Base-by-base conservation (phyloP, 92 coral and sea anemone genomes). In the Zoanthus solanderi region DNA sequence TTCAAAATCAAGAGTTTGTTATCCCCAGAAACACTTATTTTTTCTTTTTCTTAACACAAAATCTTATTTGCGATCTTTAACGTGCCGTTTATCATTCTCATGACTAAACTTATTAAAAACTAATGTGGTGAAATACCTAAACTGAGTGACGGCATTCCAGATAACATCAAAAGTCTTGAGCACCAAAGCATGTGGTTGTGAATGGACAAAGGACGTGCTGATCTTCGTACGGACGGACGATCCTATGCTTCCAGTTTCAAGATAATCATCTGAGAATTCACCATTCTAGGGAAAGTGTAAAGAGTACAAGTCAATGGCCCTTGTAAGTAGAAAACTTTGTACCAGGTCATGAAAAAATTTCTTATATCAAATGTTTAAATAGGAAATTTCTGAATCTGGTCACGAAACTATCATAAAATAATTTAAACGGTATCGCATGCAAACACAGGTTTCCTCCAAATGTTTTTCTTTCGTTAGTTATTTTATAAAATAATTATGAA, bases 71-170 rank as follows among this genome's bases (percentile, higher is more conserved):
- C 52, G 52, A 47, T 11, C 29, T 31, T 4, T 18, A 2, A 17
- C 56, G 11, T n/a, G 56, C 52, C 34, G 32, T 4, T 2, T 5
- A 46, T 28, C 9, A 81, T 52, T 17, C 57, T 47, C 4, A 47
- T 23, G 8, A 50, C n/a, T 15, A 7, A 42, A 75, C 53, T 10
- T 37, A 23, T 23, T 23, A 23, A 23, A 23, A 23, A 23, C 23
- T 23, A 23, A 23, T 23, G 23, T 23, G 23, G 23, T 23, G 23
- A 23, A 23, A 23, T 23, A 96, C 99, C 99, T 97, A 91, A 97
- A 97, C 84, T 97, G 99, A 30, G 92, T 93, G 8, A 97, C 99
- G 16, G 99, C 99, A 83, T 92, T 95, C 99, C 99, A 97, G 31
- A 97, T 97, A 28, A 94, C 89, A 60, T 97, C 96, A 88, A 97